These are phyloP conservation scores for Epinotia ramella DNA, from an alignment of 2,888 invertebrate species.

Conservation along the genomic window DNA sequence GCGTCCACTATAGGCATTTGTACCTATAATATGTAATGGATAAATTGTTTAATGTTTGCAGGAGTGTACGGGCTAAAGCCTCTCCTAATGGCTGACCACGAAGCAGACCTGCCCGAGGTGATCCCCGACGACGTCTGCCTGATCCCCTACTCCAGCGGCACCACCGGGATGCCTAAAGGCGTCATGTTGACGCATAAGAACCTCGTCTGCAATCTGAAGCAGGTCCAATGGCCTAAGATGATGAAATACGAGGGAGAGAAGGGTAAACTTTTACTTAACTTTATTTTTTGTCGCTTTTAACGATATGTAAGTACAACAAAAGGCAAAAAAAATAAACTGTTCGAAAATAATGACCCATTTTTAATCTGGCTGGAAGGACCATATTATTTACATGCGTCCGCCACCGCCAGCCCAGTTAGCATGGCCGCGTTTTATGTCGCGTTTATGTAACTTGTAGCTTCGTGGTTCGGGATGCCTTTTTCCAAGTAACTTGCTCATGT, in stretches of 20 bases:
- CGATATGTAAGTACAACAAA: not conserved
- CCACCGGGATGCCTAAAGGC: constrained; percentile 93
- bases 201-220: constrained; percentile 84
- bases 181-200: constrained; percentile 90
- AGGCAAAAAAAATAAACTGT: no score
- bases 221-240: constrained; percentile 74
- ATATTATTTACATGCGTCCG: no score
- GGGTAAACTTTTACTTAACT: constrained; percentile 59
- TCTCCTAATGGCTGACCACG: constrained; percentile 75
- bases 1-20: no score
- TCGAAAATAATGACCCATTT: no score
- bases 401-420: no score
- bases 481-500: no score
- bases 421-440: no score
- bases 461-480: no score
- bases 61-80: constrained; percentile 78
- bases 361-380: no score
- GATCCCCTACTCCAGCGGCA: constrained; percentile 88
- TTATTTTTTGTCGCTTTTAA: not conserved
- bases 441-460: no score
- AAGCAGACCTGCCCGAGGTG: constrained; percentile 73
- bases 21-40: not conserved
- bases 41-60: constrained; percentile 53
- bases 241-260: constrained; percentile 76
- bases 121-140: constrained; percentile 82